phyloP scores from a whole-genome alignment of 1,140 invertebrate genomes.

The Dolichoris vasculosae region DNA sequence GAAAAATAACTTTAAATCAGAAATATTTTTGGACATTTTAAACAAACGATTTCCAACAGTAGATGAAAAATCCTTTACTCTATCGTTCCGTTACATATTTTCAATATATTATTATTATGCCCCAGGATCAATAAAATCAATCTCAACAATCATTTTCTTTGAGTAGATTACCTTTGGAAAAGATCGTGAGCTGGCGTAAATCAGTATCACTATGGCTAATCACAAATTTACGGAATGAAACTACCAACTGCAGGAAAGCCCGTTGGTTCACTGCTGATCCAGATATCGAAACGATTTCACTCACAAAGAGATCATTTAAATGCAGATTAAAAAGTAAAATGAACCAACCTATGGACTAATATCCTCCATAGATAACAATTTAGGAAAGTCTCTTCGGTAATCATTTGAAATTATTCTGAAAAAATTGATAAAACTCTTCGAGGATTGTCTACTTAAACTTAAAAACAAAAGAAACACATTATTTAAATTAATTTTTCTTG shows the following conservation, averaged over 20 bases:
- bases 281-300: neutral
- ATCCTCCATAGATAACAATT: neutral
- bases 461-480: too few relatives aligned
- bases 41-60: neutral
- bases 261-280: slow-evolving; percentile 10
- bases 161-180: too few relatives aligned
- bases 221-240: slow-evolving; percentile 43
- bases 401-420: neutral
- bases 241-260: slow-evolving; percentile 44
- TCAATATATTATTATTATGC: neutral
- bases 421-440: too few relatives aligned
- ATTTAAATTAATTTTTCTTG: too few relatives aligned
- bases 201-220: slow-evolving; percentile 47
- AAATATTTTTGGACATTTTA: neutral
- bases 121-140: neutral
- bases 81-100: neutral
- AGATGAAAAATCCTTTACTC: neutral
- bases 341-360: neutral
- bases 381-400: neutral
- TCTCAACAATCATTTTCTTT: neutral
- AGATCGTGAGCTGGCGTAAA: slow-evolving; percentile 12
- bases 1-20: neutral
- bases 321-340: slow-evolving; percentile 28
- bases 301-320: slow-evolving; percentile 42
- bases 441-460: too few relatives aligned